A percentile compares a stretch with the other conserved stretches of the same genome.
phyloP scores from a whole-genome alignment of 2,888 invertebrate species.

The Cotesia congregata region DNA sequence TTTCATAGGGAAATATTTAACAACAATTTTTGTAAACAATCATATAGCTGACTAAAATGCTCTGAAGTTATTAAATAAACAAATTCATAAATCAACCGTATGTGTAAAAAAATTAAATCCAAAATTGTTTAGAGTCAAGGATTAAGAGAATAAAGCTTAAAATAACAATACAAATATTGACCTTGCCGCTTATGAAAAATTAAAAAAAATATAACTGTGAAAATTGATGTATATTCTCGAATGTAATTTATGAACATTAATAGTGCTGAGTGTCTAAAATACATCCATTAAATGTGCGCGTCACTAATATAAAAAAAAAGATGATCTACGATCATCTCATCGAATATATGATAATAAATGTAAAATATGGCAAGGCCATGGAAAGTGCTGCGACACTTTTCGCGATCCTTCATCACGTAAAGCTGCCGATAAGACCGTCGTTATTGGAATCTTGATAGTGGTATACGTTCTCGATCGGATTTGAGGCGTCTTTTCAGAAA shows the following conservation, averaged over 20 bases:
- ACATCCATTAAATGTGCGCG: conserved; percentile 34
- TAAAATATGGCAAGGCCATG: conserved; percentile 61
- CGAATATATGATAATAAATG: conserved; percentile 67
- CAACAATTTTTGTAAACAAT: too few relatives aligned
- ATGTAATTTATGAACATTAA: conserved; percentile 18
- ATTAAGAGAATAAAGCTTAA: too few relatives aligned
- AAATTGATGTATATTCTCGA: neutral
- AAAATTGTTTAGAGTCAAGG: too few relatives aligned
- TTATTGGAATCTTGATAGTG: conserved; percentile 69
- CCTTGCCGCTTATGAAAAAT: neutral
- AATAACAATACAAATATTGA: neutral
- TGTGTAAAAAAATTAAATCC: too few relatives aligned
- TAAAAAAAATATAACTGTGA: neutral
- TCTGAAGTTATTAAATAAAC: too few relatives aligned
- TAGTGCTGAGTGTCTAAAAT: conserved; percentile 24
- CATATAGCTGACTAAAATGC: too few relatives aligned
- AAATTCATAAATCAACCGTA: too few relatives aligned
- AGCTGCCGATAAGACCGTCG: conserved; percentile 67
- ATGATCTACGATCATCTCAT: conserved; percentile 61
- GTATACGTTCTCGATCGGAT: conserved; percentile 61
- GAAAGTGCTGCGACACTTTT: conserved; percentile 59
- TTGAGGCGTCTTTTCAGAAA: conserved; percentile 60
- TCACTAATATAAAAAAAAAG: conserved; percentile 46
- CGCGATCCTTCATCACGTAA: conserved; percentile 68
- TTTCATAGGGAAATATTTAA: too few relatives aligned